A percentile compares a stretch with the other conserved stretches of the same genome.
These are phyloP conservation scores for Harpagifer antarcticus DNA, from an alignment of 2,797 vertebrate genomes.

Conservation along the genomic window DNA sequence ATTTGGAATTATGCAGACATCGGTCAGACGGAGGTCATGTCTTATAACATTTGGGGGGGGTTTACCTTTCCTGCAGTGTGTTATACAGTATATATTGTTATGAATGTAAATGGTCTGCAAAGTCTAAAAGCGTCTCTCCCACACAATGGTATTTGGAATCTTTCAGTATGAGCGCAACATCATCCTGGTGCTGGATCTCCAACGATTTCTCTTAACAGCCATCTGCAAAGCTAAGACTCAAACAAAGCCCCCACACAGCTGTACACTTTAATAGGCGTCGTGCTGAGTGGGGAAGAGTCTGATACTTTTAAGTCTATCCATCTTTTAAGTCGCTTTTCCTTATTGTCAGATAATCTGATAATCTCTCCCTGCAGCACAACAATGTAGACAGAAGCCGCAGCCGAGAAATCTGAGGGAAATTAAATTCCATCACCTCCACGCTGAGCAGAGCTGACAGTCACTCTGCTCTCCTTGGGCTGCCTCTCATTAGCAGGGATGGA, in stretches of 20 bases:
- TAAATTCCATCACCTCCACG: slow-evolving; percentile 60
- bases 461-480: slow-evolving; percentile 46
- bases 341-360: slow-evolving; percentile 75
- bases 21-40: slow-evolving; percentile 45
- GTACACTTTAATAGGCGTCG: slow-evolving; percentile 14
- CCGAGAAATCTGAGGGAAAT: slow-evolving; percentile 62
- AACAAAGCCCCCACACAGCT: slow-evolving; percentile 25
- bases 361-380: slow-evolving; percentile 71
- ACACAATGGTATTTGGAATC: not conserved
- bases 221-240: slow-evolving; percentile 21
- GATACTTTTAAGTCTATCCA: slow-evolving; percentile 36
- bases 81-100: too few species aligned
- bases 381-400: slow-evolving; percentile 50
- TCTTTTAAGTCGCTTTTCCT: not conserved
- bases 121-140: too few species aligned
- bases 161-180: slow-evolving; percentile 7
- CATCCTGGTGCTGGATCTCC: slow-evolving; percentile 14
- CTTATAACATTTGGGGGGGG: too few species aligned
- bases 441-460: slow-evolving; percentile 53
- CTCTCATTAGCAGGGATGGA: slow-evolving; percentile 71
- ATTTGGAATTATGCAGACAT: slow-evolving; percentile 1
- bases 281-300: slow-evolving; percentile 27
- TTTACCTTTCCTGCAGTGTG: too few species aligned
- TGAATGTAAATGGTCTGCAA: too few species aligned
- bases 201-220: slow-evolving; percentile 18